phyloP scores from a whole-genome alignment of 2,113 vertebrate species.

The Zapornia atra region DNA sequence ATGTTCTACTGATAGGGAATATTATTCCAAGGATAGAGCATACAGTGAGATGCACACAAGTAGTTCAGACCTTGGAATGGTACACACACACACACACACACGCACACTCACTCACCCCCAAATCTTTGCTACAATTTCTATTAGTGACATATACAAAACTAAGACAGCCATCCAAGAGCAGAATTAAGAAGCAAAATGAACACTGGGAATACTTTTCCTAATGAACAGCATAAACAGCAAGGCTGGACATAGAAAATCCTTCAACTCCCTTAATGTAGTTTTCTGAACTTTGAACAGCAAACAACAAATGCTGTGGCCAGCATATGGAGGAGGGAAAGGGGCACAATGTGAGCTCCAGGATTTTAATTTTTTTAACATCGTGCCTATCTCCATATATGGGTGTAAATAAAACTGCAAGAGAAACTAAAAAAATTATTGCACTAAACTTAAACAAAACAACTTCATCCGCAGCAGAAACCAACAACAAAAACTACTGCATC shows the following conservation, averaged over 20 bases:
- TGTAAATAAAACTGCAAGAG: neutral
- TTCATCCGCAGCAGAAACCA: neutral
- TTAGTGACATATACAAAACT: neutral
- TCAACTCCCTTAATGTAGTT: neutral
- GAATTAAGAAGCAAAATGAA: neutral
- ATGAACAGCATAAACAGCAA: neutral
- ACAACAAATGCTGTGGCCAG: fast-evolving
- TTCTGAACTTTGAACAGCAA: neutral
- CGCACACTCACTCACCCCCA: too few species aligned
- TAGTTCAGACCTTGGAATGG: neutral
- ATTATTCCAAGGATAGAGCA: neutral
- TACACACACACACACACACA: neutral
- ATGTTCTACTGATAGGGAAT: neutral
- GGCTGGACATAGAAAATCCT: neutral
- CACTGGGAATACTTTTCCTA: neutral
- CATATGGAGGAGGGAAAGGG: neutral
- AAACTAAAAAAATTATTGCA: neutral
- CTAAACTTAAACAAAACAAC: neutral
- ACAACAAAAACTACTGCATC: neutral
- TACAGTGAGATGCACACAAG: neutral
- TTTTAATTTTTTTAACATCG: neutral
- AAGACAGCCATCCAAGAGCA: neutral
- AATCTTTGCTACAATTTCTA: neutral
- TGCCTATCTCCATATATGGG: neutral
- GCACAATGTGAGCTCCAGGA: neutral